Evolutionary conservation across 2,113 vertebrate species (phyloP), one percentile per base, ranked within the genome.

Genomic region (Dicaeum eximium): DNA sequence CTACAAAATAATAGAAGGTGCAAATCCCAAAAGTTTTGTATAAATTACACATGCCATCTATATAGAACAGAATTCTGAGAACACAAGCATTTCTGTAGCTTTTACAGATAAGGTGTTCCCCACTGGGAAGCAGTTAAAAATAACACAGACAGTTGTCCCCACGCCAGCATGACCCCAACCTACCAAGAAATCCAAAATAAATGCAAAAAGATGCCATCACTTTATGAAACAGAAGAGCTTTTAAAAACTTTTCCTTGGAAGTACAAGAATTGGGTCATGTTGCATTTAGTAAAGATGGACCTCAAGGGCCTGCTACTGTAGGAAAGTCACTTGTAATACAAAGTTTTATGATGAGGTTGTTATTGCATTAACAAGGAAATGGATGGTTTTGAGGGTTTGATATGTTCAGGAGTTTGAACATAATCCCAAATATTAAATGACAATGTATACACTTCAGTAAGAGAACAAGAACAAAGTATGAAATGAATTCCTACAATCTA

Each of bases 161-260:
- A 93, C 7, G 6, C 17, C 56, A 95, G 8, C 30, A 40, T 40
- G n/a, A 92, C 15, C 24, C 11, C 20, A 96, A 88, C 53, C 64
- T 65, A 96, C 23, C 33, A 96, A 53, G 19, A 91, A 86, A 77
- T 74, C 14, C 67, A 95, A 95, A 97, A 94, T 93, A 95, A 92
- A 89, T 24, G 27, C 35, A 83, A 48, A 74, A 74, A 82, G 61
- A 93, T 88, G 23, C 42, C 18, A 89, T 37, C 6, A 24, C 11
- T 89, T 92, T 48, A 51, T 10, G 45, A 67, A 92, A 60, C 1
- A 71, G 44, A 82, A 64, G 6, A 70, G 4, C 0, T 23, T 71
- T 78, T 65, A 38, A 8, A 56, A 67, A 67, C 2, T 30, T 37
- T 62, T 86, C 13, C 14, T 67, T 48, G 12, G 10, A 72, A 95